Evolutionary conservation across 2,113 vertebrate species (phyloP).

Genomic region (Todiramphus saurophagus): DNA sequence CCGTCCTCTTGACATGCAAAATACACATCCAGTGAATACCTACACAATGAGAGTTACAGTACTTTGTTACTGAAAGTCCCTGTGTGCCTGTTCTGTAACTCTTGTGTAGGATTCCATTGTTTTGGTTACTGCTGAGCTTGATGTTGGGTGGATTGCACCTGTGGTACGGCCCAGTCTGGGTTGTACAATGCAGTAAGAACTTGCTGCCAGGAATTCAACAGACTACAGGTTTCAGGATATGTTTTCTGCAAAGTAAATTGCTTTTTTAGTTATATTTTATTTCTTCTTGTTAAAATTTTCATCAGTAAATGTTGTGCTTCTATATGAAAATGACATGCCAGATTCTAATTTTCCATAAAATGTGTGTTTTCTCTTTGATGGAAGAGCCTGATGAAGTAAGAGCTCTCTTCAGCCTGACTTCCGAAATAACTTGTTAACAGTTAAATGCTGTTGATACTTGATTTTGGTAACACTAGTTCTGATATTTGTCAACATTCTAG

Average conservation of each 20-base stretch:
- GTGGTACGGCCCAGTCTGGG: not conserved
- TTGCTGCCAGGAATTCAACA: not conserved
- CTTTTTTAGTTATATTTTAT: not conserved
- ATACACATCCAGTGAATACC: slow-evolving; percentile 10
- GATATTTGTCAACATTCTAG: not conserved
- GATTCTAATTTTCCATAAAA: not conserved
- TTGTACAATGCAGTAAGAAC: not conserved
- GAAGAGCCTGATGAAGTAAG: not conserved
- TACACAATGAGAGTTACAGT: not conserved
- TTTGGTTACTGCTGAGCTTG: not conserved
- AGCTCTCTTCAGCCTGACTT: not conserved
- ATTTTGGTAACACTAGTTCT: not conserved
- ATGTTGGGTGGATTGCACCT: not conserved
- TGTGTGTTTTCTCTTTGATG: not conserved
- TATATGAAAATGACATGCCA: not conserved
- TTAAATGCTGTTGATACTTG: not conserved
- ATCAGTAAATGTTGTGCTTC: not conserved
- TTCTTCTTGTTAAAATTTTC: not conserved
- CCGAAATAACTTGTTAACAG: not conserved
- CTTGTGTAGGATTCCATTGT: not conserved
- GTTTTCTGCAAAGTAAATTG: not conserved
- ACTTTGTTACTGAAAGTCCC: not conserved
- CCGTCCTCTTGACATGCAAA: slow-evolving; percentile 24
- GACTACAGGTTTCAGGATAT: not conserved
- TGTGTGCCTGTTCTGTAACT: not conserved